Evolutionary conservation across 1,140 invertebrate species (phyloP).

Genomic region (Tetragonula clypearis): DNA sequence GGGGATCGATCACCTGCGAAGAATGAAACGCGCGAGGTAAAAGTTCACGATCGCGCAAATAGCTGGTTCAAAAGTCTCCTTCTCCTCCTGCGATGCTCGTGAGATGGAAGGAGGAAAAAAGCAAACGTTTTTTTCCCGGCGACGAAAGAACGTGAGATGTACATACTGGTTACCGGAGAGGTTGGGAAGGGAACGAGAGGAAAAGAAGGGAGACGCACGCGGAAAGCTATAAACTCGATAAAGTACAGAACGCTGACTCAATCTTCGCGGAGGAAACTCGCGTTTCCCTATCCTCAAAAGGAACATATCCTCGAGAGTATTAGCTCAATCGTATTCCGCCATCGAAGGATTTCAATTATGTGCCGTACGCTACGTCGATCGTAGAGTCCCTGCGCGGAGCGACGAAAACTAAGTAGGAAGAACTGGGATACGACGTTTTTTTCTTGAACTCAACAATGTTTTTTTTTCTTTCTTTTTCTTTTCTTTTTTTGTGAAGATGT

Average conservation of each 20-base stretch:
- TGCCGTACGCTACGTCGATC: background rate
- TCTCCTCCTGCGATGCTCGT: background rate
- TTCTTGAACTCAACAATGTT: background rate
- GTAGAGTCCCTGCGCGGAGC: background rate
- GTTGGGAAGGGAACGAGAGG: too few species aligned
- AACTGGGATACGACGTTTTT: background rate
- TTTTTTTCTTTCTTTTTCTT: background rate
- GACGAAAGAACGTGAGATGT: slow-evolving; percentile 15
- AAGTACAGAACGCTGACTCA: slow-evolving; percentile 44
- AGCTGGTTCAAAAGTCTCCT: slow-evolving; percentile 16
- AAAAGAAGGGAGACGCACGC: too few species aligned
- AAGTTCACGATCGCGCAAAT: too few species aligned
- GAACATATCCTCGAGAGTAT: slow-evolving; percentile 15
- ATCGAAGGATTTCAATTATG: slow-evolving; percentile 11
- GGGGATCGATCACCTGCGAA: too few species aligned
- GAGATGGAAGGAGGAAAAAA: background rate
- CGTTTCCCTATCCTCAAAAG: slow-evolving; percentile 31
- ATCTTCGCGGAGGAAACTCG: slow-evolving; percentile 32
- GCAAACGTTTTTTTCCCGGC: slow-evolving; percentile 2
- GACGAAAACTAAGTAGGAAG: background rate
- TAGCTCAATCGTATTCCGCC: slow-evolving; percentile 24
- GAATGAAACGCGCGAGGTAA: background rate
- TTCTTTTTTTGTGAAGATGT: too few species aligned
- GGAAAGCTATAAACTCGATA: slow-evolving; percentile 48
- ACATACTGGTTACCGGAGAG: slow-evolving; percentile 24